phyloP scores from a whole-genome alignment of 2,797 vertebrate species.

The Bradypodion ventrale region DNA sequence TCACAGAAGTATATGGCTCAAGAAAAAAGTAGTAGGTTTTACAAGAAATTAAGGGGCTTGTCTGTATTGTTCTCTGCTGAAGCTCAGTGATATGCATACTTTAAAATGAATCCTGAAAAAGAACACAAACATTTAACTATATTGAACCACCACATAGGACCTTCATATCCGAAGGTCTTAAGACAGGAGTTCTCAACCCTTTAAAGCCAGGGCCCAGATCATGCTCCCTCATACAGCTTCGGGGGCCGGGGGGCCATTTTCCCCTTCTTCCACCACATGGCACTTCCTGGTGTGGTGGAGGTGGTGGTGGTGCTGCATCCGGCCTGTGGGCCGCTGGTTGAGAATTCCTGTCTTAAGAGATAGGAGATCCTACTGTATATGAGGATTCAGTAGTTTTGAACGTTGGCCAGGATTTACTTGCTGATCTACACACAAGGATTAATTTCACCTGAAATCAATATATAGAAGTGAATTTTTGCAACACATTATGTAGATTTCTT shows the following conservation, averaged over 20 bases:
- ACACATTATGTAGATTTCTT: not conserved
- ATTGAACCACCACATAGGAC: no score
- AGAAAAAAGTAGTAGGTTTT: not conserved
- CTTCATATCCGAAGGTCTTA: no score
- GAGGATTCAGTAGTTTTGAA: not conserved
- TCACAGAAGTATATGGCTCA: not conserved
- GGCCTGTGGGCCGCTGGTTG: no score
- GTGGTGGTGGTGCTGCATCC: no score
- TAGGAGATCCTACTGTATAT: not conserved
- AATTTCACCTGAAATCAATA: not conserved
- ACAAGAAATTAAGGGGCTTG: not conserved
- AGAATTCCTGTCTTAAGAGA: not conserved
- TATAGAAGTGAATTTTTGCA: not conserved
- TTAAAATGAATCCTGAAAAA: not conserved
- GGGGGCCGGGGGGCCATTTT: no score
- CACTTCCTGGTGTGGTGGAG: no score
- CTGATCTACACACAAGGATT: not conserved
- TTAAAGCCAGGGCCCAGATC: no score
- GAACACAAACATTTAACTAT: no score
- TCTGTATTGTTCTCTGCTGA: not conserved
- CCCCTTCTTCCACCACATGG: no score
- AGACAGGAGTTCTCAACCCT: no score
- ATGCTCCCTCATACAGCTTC: no score
- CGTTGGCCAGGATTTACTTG: not conserved
- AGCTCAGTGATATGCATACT: not conserved